Evolutionary conservation across 2,888 invertebrate species (phyloP).

Genomic region (Macrophya alboannulata): DNA sequence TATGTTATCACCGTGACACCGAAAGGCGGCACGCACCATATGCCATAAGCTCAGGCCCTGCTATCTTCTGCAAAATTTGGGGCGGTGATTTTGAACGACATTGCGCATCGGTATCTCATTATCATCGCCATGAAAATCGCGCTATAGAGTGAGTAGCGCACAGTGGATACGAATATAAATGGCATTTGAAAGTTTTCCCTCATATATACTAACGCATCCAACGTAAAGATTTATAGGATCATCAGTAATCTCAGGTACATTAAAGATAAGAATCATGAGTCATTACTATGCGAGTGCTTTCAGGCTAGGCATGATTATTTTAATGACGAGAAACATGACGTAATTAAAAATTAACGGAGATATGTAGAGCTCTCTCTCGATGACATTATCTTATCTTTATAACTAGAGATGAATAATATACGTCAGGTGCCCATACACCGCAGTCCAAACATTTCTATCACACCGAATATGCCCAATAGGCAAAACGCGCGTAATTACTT

Average conservation of each 20-base stretch:
- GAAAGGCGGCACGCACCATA: neutral
- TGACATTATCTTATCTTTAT: neutral
- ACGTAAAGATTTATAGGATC: neutral
- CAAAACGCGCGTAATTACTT: neutral
- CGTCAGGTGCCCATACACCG: neutral
- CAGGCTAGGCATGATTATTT: conserved; percentile 12
- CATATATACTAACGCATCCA: neutral
- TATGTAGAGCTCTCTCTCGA: neutral
- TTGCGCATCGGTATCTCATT: neutral
- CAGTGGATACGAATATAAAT: neutral
- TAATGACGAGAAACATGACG: conserved; percentile 3
- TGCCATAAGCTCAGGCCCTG: neutral
- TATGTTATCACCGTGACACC: too few species aligned
- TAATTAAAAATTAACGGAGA: neutral
- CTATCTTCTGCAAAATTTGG: neutral
- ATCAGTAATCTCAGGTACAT: neutral
- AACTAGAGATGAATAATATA: neutral
- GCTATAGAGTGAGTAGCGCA: neutral
- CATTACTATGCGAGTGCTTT: conserved; percentile 12
- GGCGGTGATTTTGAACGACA: neutral
- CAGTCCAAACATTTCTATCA: neutral
- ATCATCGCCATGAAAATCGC: neutral
- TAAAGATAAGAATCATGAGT: conserved; percentile 9
- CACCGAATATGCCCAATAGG: neutral
- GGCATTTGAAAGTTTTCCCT: neutral